phyloP scores from a whole-genome alignment of 2,888 invertebrate genomes.

The Drosophila dives region DNA sequence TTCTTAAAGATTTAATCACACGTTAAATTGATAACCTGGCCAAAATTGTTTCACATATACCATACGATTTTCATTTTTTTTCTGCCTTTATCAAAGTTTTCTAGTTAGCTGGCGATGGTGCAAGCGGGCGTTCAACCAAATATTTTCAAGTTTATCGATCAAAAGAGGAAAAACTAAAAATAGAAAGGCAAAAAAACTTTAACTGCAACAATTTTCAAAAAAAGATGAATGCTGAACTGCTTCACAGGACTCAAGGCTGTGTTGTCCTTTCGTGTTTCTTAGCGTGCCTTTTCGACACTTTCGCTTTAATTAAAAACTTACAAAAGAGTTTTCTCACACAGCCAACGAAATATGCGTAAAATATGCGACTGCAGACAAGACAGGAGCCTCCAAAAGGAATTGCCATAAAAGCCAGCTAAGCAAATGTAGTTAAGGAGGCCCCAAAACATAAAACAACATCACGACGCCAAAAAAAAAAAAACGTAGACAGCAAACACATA shows the following conservation, averaged over 20 bases:
- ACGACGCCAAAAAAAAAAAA: slow-evolving; percentile 11
- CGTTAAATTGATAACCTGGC: slow-evolving; percentile 58
- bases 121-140: slow-evolving; percentile 39
- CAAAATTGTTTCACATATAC: slow-evolving; percentile 28
- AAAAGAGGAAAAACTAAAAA: slow-evolving; percentile 34
- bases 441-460: slow-evolving; percentile 17
- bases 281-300: slow-evolving; percentile 73
- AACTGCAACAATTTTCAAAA: slow-evolving; percentile 67
- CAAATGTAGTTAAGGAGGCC: slow-evolving; percentile 55
- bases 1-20: slow-evolving; percentile 31
- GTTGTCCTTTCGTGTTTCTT: slow-evolving; percentile 32
- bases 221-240: slow-evolving; percentile 29
- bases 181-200: slow-evolving; percentile 27
- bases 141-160: slow-evolving; percentile 71
- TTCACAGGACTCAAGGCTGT: slow-evolving; percentile 15
- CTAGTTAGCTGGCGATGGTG: slow-evolving; percentile 64
- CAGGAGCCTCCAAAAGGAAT: slow-evolving; percentile 35
- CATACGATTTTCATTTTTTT: slow-evolving; percentile 21
- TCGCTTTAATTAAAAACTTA: slow-evolving; percentile 78
- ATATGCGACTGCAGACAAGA: slow-evolving; percentile 57
- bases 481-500: neutral
- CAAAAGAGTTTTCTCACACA: slow-evolving; percentile 50
- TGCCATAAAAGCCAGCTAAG: slow-evolving; percentile 66
- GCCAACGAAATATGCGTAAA: slow-evolving; percentile 60
- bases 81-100: slow-evolving; percentile 46